Conservation (phyloP, 2,888 invertebrate genomes). For the Sphaerophoria rueppellii region DNA sequence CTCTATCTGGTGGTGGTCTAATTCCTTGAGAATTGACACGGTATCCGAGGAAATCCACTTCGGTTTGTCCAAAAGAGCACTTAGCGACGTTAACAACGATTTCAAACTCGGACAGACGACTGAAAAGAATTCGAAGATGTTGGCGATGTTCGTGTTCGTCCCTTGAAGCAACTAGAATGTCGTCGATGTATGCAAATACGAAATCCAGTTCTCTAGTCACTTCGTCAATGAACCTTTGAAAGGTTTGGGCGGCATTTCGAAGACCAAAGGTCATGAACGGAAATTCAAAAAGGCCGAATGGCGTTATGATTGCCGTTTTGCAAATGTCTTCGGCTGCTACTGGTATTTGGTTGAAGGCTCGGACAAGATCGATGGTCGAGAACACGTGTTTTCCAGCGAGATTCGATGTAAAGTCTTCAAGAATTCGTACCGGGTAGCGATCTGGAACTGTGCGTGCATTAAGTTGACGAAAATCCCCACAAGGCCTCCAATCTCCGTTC, state of each 20-base stretch:
- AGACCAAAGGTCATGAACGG: conserved; percentile 4
- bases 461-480: conserved; percentile 51
- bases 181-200: conserved; percentile 75
- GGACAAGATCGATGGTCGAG: conserved; percentile 57
- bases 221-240: conserved; percentile 19
- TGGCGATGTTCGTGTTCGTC: conserved; percentile 68
- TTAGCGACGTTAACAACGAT: conserved; percentile 8
- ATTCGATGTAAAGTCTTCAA: conserved; percentile 61
- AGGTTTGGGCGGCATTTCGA: conserved; percentile 5
- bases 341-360: conserved; percentile 65
- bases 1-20: conserved; percentile 32
- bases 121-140: conserved; percentile 7
- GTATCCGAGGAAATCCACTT: conserved; percentile 61
- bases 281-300: background rate
- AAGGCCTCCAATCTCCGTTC: conserved; percentile 41
- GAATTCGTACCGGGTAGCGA: conserved; percentile 76
- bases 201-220: conserved; percentile 74
- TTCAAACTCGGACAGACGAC: conserved; percentile 1
- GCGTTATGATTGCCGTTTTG: conserved; percentile 7
- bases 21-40: conserved; percentile 42
- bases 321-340: conserved; percentile 58
- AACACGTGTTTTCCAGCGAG: conserved; percentile 63
- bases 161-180: conserved; percentile 74
- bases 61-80: conserved; percentile 14
- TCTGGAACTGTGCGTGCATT: conserved; percentile 76